phyloP scores from a whole-genome alignment of 2,888 invertebrate genomes.

The Acanthopleura granulata region DNA sequence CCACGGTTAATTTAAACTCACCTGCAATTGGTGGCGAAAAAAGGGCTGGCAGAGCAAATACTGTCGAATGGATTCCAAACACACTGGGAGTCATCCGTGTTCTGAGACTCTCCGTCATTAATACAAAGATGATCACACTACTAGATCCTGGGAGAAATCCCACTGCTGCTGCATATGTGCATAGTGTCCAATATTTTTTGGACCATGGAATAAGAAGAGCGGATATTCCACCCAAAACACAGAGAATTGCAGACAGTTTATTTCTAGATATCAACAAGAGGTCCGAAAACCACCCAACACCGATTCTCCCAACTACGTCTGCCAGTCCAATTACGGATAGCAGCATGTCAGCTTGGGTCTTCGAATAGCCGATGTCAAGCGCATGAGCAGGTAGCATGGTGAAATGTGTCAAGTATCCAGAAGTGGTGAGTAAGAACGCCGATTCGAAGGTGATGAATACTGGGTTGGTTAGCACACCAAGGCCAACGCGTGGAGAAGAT shows the following conservation, averaged over 20 bases:
- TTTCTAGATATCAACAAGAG: slow-evolving; percentile 78
- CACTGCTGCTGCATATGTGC: slow-evolving; percentile 34
- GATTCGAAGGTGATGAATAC: slow-evolving; percentile 79
- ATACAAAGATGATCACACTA: slow-evolving; percentile 37
- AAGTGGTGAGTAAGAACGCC: slow-evolving; percentile 82
- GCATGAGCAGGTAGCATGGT: slow-evolving; percentile 84
- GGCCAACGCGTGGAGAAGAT: slow-evolving; percentile 77
- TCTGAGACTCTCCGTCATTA: slow-evolving; percentile 41
- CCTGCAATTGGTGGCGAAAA: slow-evolving; percentile 39
- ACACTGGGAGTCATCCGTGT: slow-evolving; percentile 35
- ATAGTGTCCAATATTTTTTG: slow-evolving; percentile 30
- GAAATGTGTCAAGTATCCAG: slow-evolving; percentile 82
- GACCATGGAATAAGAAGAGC: slow-evolving; percentile 33
- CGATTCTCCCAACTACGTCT: slow-evolving; percentile 80
- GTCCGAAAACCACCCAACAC: slow-evolving; percentile 82
- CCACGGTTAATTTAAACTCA: slow-evolving; percentile 30
- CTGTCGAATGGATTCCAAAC: slow-evolving; percentile 35
- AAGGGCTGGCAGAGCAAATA: slow-evolving; percentile 30
- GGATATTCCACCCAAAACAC: slow-evolving; percentile 27
- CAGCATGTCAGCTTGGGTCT: slow-evolving; percentile 77
- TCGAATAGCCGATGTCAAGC: slow-evolving; percentile 76
- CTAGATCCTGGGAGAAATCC: slow-evolving; percentile 42
- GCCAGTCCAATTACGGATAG: slow-evolving; percentile 82
- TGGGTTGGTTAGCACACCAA: slow-evolving; percentile 69
- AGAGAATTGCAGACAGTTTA: slow-evolving; percentile 30